Evolutionary conservation across 2,113 vertebrate species (phyloP), one percentile per base, ranked within the genome.

Genomic region (Amphiprion percula): DNA sequence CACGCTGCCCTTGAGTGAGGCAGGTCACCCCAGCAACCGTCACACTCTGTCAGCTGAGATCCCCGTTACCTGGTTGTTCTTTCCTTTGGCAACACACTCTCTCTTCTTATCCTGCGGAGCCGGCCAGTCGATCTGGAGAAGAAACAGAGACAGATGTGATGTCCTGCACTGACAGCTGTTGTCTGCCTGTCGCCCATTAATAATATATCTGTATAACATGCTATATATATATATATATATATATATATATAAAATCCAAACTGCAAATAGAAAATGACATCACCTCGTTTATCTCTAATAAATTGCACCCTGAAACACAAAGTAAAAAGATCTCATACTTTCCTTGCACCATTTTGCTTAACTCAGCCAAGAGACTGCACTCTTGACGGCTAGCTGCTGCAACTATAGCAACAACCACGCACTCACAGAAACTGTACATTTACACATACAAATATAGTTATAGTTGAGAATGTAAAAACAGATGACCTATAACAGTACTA

Each of bases 31-130:
- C 6, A 10, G 28, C n/a, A 21, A 41, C 46, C 39, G 39, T 37
- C 33, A 37, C 6, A 49, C 33, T 0, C 9, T 33, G 61, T 26
- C 71, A 65, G 19, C 54, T 71, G 4, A 59, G 4, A 49, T 72
- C 47, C 33, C 72, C 5, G 14, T 74, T 92, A 95, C 95, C 94
- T 94, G 95, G 91, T 95, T 95, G 90, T 93, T 95, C 87, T 95
- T 95, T 56, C 95, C 95, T 68, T 94, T 95, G 79, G 89, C 83
- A 1, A 91, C 91, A 16, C 94, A 95, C 70, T 95, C 94, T 59
- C 84, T 90, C 90, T 95, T 95, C 83, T 95, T 95, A 56, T 95
- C 93, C 80, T 81, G 80, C 0, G 95, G 94, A 41, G 94, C 95
- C 1, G 91, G 93, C 95, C 95, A 95, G 70, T 94, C 92, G 59